phyloP scores from a whole-genome alignment of 2,113 vertebrate genomes.

The Salvelinus alpinus region DNA sequence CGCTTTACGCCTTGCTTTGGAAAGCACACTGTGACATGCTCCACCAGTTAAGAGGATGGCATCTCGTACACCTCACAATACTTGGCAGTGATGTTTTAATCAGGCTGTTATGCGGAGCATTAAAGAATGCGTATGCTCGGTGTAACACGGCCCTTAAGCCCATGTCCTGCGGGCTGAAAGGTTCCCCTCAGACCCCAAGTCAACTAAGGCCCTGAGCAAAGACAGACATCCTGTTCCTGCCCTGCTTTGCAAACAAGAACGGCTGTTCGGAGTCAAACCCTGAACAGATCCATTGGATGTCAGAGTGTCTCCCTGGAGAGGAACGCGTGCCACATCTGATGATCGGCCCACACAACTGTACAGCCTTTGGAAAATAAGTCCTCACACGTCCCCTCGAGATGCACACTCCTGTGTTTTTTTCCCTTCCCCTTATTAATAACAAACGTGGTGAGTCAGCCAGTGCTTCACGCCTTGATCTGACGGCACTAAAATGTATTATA shows the following conservation, averaged over 20 bases:
- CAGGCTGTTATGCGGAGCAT: not conserved
- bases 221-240: conserved; percentile 6
- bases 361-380: not conserved
- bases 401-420: not conserved
- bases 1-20: not conserved
- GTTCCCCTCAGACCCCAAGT: not conserved
- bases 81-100: not conserved
- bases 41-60: conserved; percentile 9
- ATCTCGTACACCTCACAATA: not conserved
- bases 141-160: not conserved
- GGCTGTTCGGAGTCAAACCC: not conserved
- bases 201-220: conserved; percentile 12
- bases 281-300: not conserved
- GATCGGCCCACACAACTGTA: not conserved
- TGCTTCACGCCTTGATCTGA: conserved; percentile 2
- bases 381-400: not conserved
- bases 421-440: not conserved
- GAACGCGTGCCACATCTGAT: not conserved
- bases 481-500: not conserved
- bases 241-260: not conserved
- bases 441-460: not conserved
- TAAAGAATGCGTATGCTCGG: not conserved
- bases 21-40: too few relatives aligned
- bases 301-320: not conserved
- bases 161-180: not conserved